phyloP scores from a whole-genome alignment of 2,888 invertebrate genomes.

The Pomacea canaliculata region DNA sequence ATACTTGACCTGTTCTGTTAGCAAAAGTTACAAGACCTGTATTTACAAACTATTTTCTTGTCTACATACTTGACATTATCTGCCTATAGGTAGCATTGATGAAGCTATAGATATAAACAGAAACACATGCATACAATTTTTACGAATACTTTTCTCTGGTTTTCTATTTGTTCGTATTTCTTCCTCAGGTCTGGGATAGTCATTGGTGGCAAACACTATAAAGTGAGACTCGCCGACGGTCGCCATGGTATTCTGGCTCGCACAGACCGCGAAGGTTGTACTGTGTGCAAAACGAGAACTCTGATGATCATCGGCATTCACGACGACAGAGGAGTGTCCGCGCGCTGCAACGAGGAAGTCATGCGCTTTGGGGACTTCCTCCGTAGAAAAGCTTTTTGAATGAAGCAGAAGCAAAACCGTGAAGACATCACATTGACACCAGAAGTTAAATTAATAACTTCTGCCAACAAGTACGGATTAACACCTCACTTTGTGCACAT shows the following conservation, averaged over 20 bases:
- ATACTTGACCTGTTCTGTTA: too few relatives aligned
- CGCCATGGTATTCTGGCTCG: constrained; percentile 54
- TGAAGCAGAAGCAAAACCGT: not conserved
- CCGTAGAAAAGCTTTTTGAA: constrained; percentile 25
- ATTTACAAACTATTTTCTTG: too few relatives aligned
- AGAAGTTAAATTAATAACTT: too few relatives aligned
- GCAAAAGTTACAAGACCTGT: too few relatives aligned
- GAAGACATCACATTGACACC: too few relatives aligned
- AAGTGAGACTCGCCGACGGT: constrained; percentile 55
- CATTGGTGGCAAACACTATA: constrained; percentile 44
- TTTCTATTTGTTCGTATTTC: not conserved
- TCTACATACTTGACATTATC: too few relatives aligned
- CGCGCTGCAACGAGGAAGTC: constrained; percentile 52
- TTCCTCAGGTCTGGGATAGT: constrained; percentile 43
- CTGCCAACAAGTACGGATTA: too few relatives aligned
- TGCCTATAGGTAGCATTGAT: too few relatives aligned
- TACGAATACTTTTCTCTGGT: not conserved
- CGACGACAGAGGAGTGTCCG: constrained; percentile 40
- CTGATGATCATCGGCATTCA: constrained; percentile 51
- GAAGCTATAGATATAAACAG: too few relatives aligned
- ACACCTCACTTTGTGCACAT: too few relatives aligned
- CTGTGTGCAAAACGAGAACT: constrained; percentile 52
- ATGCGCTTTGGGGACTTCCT: constrained; percentile 59
- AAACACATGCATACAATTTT: not conserved
- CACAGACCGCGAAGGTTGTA: constrained; percentile 45